phyloP scores from a whole-genome alignment of 1,140 invertebrate species.

The Ips typographus region DNA sequence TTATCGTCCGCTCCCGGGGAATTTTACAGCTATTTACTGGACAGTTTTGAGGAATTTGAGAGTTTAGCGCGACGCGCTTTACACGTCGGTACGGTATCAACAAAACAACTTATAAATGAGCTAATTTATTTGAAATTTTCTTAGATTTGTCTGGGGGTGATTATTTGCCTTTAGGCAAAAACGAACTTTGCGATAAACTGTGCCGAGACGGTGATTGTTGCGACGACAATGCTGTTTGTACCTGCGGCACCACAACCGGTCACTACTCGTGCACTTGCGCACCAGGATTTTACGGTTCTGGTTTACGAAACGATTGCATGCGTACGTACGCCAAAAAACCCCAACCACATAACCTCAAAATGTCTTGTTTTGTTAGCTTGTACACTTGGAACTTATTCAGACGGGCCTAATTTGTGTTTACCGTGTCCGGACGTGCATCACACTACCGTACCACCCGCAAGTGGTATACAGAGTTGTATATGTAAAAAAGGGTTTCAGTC shows the following conservation, averaged over 20 bases:
- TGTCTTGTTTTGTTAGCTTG: slow-evolving; percentile 41
- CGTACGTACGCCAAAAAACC: slow-evolving; percentile 13
- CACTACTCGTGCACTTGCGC: slow-evolving; percentile 69
- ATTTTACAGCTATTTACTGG: slow-evolving; percentile 68
- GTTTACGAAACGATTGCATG: slow-evolving; percentile 61
- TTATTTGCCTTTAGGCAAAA: slow-evolving; percentile 56
- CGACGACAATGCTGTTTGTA: slow-evolving; percentile 62
- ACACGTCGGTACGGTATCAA: slow-evolving; percentile 61
- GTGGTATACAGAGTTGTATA: slow-evolving; percentile 57
- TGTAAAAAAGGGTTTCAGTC: slow-evolving; percentile 55
- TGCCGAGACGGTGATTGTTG: slow-evolving; percentile 58
- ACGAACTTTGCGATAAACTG: slow-evolving; percentile 58
- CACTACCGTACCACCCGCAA: slow-evolving; percentile 58
- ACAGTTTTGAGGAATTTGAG: slow-evolving; percentile 73
- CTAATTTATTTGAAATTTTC: background rate
- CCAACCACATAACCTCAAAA: slow-evolving; percentile 1
- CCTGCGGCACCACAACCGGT: slow-evolving; percentile 68
- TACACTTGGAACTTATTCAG: slow-evolving; percentile 48
- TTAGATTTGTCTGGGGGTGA: slow-evolving; percentile 64
- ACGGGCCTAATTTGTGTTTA: slow-evolving; percentile 57
- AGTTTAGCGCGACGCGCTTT: slow-evolving; percentile 67
- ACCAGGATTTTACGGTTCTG: slow-evolving; percentile 67
- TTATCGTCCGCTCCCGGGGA: slow-evolving; percentile 66
- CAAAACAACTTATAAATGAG: background rate
- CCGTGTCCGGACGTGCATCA: slow-evolving; percentile 69